Percentiles rank a stretch among this genome's conserved stretches.
These are phyloP conservation scores for Muscidifurax raptorellus DNA, from an alignment of 1,140 invertebrate species.

Conservation along the genomic window DNA sequence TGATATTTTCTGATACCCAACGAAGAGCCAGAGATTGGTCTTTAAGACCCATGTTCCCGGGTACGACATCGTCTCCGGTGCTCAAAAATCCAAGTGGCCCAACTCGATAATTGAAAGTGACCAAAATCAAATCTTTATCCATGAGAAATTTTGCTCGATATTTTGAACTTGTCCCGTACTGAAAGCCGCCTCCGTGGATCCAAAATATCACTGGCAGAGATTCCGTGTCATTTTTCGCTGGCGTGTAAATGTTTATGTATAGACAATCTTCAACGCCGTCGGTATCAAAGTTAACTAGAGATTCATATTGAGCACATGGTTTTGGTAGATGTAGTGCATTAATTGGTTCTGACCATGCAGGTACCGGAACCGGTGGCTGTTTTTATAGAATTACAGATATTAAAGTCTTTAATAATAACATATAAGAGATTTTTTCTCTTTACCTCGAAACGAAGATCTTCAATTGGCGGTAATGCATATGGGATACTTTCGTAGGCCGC, in stretches of 20 bases:
- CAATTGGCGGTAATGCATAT: conserved; percentile 78
- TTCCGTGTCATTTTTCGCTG: conserved; percentile 54
- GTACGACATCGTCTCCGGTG: conserved; percentile 74
- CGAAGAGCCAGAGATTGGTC: conserved; percentile 78
- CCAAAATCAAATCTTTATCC: conserved; percentile 78
- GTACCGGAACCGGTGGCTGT: conserved; percentile 66
- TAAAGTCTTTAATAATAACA: too few species aligned
- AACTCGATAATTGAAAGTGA: conserved; percentile 80
- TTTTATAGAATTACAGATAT: too few species aligned
- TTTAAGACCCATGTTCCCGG: conserved; percentile 79
- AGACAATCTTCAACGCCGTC: conserved; percentile 77
- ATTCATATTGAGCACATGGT: conserved; percentile 67
- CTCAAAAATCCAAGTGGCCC: conserved; percentile 79
- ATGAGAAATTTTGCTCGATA: conserved; percentile 78
- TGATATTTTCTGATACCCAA: conserved; percentile 79
- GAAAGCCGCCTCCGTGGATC: conserved; percentile 59
- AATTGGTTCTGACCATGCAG: conserved; percentile 69
- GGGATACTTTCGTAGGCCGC: conserved; percentile 79
- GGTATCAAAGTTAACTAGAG: conserved; percentile 54
- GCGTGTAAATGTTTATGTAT: conserved; percentile 79
- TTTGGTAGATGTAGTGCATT: conserved; percentile 66
- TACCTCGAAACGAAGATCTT: conserved; percentile 77
- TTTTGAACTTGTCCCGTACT: conserved; percentile 70
- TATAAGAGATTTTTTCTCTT: too few species aligned
- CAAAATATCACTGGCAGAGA: conserved; percentile 66